These are phyloP conservation scores for Malthinus flaveolus DNA, from an alignment of 2,888 invertebrate species.

Conservation along the genomic window DNA sequence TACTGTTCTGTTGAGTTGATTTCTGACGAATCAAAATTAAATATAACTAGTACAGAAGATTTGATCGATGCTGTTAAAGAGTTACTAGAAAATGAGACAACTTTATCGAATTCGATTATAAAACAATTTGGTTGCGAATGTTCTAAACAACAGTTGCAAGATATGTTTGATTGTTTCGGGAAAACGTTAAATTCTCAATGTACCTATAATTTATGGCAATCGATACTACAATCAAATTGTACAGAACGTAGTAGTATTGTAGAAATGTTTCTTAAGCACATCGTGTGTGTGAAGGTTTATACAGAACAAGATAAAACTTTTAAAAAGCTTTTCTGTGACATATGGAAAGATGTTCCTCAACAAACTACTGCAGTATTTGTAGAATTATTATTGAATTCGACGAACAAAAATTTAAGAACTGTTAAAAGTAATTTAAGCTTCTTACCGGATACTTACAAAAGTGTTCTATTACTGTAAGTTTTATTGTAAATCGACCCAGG, in stretches of 20 bases:
- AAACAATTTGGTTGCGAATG: constrained; percentile 16
- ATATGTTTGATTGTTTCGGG: constrained; percentile 18
- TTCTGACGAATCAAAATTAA: neutral
- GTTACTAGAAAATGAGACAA: constrained; percentile 21
- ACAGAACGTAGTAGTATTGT: constrained; percentile 3
- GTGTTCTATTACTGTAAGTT: constrained; percentile 22
- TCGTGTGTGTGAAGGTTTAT: constrained; percentile 18
- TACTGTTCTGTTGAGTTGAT: neutral
- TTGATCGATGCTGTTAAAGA: constrained; percentile 20
- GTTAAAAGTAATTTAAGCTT: constrained; percentile 14
- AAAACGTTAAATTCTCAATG: constrained; percentile 16
- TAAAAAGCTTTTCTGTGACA: constrained; percentile 11
- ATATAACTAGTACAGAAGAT: constrained; percentile 12
- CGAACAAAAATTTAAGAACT: neutral
- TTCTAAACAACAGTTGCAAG: constrained; percentile 7
- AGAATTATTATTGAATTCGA: constrained; percentile 1
- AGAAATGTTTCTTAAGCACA: constrained; percentile 6
- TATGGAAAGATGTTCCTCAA: constrained; percentile 13
- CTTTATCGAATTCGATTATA: constrained; percentile 19
- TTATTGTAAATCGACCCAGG: neutral
- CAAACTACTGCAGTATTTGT: constrained; percentile 12
- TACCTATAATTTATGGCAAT: constrained; percentile 22
- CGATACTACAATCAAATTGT: constrained; percentile 9
- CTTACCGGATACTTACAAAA: constrained; percentile 15
- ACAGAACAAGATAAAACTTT: constrained; percentile 7